Percentiles rank a stretch among this genome's conserved stretches.
These are phyloP conservation scores for Zoanthus solanderi DNA, from an alignment of 92 coral and sea anemone genomes.

Conservation along the genomic window DNA sequence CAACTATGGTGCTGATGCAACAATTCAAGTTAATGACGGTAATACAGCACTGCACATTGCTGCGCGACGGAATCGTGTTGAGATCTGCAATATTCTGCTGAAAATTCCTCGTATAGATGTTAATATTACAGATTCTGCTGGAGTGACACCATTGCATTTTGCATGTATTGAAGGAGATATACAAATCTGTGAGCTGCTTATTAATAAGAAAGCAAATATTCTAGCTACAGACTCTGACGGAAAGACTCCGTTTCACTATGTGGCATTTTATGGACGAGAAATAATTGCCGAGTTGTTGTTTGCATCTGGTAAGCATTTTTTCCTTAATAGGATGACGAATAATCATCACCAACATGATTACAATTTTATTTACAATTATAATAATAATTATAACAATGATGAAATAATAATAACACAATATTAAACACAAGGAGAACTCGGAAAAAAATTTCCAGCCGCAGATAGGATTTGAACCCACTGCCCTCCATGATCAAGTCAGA, in stretches of 20 bases:
- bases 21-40: conserved; percentile 53
- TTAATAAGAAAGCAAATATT: conserved; percentile 55
- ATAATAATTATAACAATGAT: no score
- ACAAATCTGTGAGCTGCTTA: conserved; percentile 60
- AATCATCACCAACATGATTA: neutral
- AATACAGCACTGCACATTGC: conserved; percentile 70
- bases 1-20: conserved; percentile 4
- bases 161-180: conserved; percentile 64
- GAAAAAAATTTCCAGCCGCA: no score
- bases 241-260: conserved; percentile 71
- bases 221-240: conserved; percentile 50
- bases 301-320: conserved; percentile 55
- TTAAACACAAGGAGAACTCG: no score
- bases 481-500: no score
- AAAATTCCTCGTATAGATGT: conserved; percentile 63
- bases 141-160: conserved; percentile 71
- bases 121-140: conserved; percentile 47
- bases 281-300: conserved; percentile 62
- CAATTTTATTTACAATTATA: neutral
- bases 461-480: no score
- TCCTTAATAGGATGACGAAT: neutral
- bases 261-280: conserved; percentile 56
- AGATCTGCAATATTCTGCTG: conserved; percentile 52
- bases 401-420: no score
- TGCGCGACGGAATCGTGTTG: conserved; percentile 64